Base-by-base conservation (phyloP, 2,113 vertebrate genomes). In the Scomber colias region DNA sequence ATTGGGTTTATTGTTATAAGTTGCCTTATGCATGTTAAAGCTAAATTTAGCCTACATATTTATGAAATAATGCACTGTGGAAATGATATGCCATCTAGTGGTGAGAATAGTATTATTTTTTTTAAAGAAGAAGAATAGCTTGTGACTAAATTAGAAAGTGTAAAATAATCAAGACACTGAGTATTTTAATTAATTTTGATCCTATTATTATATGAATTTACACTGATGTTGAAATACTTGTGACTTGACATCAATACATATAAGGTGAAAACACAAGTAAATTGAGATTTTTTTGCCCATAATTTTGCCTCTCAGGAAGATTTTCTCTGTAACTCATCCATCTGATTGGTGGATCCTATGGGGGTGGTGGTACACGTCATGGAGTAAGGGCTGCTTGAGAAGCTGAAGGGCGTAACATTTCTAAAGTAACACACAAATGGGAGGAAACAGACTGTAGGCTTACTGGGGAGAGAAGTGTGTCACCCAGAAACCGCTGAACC, bases 71-170 rank as follows among this genome's bases (percentile, higher is more conserved):
- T 62, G 50, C 24, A 63, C 40, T 27, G 46, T 75, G 19, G 83
- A 81, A 46, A 79, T 19, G 49, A 61, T 11, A 1, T n/a, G 92
- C 88, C 90, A 91, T 74, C 93, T 92, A 64, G 91, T 89, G 92
- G 89, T 69, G 16, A 71, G 17, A 51, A 13, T 55, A 7, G 24
- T 27, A 2, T 27, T 27, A 2, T 27, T 27, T 27, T 27, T 27
- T 27, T 27, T 27, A 27, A 27, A 27, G 35, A 16, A 17, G 14
- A 44, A 12, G 0, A 31, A 48, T 1, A 40, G 13, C 3, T 49
- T 1, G 11, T 75, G 11, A 24, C 21, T 31, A 2, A 46, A 77
- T n/a, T 5, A 8, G 2, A 67, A 16, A 0, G n/a, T 44, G 24
- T 11, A 51, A n/a, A n/a, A 59, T 70, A 14, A 83, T 12, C 0